phyloP scores from a whole-genome alignment of 2,888 invertebrate species.

The Pandemis cinnamomeana region DNA sequence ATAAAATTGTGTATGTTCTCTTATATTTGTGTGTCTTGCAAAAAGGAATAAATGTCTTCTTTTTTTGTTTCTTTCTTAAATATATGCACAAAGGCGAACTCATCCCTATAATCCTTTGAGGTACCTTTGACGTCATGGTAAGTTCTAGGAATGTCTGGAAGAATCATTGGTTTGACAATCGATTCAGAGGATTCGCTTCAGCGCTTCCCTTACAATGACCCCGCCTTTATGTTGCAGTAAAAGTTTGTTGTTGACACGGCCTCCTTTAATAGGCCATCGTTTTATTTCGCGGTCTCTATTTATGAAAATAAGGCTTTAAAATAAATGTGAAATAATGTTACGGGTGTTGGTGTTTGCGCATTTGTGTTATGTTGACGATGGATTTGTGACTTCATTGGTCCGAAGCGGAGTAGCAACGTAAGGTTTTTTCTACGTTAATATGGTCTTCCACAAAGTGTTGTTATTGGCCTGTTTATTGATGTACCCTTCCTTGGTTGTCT shows the following conservation, averaged over 20 bases:
- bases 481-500: too few relatives aligned
- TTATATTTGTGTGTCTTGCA: too few relatives aligned
- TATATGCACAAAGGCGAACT: too few relatives aligned
- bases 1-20: too few relatives aligned
- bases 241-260: slow-evolving; percentile 61
- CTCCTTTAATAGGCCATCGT: slow-evolving; percentile 51
- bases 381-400: too few relatives aligned
- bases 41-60: too few relatives aligned
- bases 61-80: too few relatives aligned
- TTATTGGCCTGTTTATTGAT: too few relatives aligned
- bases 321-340: slow-evolving; percentile 6
- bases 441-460: too few relatives aligned
- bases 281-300: slow-evolving; percentile 20
- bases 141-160: not conserved
- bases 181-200: not conserved
- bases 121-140: not conserved
- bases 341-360: not conserved
- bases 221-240: slow-evolving; percentile 50
- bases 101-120: too few relatives aligned
- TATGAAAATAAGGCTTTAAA: slow-evolving; percentile 13
- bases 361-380: not conserved
- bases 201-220: not conserved
- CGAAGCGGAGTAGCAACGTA: too few relatives aligned
- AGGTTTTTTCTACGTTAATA: too few relatives aligned
- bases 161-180: not conserved